These are phyloP conservation scores for Pavo muticus DNA, from an alignment of 2,113 vertebrate species.

Conservation along the genomic window DNA sequence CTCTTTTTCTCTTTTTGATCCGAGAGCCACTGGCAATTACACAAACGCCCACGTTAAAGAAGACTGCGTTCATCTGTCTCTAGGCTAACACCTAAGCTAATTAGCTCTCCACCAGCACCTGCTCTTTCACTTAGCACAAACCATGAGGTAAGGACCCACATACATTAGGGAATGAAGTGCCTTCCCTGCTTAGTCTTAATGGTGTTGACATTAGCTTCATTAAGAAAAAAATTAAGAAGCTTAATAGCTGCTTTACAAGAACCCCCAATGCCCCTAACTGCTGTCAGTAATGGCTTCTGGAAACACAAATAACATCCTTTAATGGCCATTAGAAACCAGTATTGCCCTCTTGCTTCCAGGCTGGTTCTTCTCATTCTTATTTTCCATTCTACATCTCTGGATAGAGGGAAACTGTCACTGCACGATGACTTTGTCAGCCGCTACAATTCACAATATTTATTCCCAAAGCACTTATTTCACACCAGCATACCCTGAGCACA, in stretches of 20 bases:
- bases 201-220: slow-evolving; percentile 43
- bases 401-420: neutral
- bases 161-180: slow-evolving; percentile 8
- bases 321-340: neutral
- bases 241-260: slow-evolving; percentile 44
- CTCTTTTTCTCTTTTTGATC: neutral
- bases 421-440: neutral
- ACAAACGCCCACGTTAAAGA: neutral
- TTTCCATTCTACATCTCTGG: neutral
- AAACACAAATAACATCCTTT: neutral
- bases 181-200: slow-evolving; percentile 25
- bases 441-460: neutral
- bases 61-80: neutral
- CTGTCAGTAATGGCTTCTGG: slow-evolving; percentile 1
- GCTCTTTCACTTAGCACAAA: slow-evolving; percentile 43
- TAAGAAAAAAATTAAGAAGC: slow-evolving; percentile 54
- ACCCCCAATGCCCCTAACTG: slow-evolving; percentile 6
- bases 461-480: neutral
- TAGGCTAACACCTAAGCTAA: slow-evolving; percentile 26
- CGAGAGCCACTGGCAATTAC: neutral
- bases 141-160: neutral
- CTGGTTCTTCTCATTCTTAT: neutral
- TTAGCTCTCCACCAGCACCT: slow-evolving; percentile 33
- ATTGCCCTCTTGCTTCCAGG: neutral
- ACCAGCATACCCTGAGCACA: neutral